These are phyloP conservation scores for Cebidichthys violaceus DNA, from an alignment of 2,113 vertebrate genomes.

Conservation along the genomic window DNA sequence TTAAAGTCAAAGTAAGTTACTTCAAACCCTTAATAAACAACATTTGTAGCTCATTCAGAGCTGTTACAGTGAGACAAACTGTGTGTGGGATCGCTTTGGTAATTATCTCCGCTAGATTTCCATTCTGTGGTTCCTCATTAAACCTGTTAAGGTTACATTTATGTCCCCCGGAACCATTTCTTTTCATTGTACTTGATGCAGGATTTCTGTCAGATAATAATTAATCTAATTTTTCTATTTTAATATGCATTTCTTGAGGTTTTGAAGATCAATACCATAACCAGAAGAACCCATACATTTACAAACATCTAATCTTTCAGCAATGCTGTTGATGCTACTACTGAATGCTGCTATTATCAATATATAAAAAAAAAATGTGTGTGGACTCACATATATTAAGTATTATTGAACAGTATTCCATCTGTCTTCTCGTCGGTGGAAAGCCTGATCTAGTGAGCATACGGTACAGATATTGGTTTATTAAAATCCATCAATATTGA, in stretches of 20 bases:
- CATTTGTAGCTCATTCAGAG: neutral
- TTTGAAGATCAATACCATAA: neutral
- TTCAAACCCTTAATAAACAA: neutral
- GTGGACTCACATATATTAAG: neutral
- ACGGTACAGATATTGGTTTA: neutral
- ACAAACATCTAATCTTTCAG: neutral
- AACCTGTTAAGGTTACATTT: neutral
- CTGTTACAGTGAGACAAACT: neutral
- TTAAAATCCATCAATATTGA: neutral
- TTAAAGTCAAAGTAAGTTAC: constrained; percentile 89
- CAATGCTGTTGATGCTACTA: neutral
- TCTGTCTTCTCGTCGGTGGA: neutral
- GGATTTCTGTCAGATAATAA: neutral
- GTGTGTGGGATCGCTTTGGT: neutral
- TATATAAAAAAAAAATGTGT: neutral
- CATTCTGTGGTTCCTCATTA: constrained; percentile 1
- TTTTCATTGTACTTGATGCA: too few species aligned
- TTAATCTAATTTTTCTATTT: neutral
- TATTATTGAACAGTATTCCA: neutral
- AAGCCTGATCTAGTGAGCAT: neutral
- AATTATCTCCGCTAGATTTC: neutral
- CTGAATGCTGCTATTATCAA: neutral
- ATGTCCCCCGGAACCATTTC: too few species aligned
- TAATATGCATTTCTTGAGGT: neutral
- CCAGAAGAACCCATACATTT: neutral